phyloP scores from a whole-genome alignment of 2,797 vertebrate genomes.

The Momotus momota region DNA sequence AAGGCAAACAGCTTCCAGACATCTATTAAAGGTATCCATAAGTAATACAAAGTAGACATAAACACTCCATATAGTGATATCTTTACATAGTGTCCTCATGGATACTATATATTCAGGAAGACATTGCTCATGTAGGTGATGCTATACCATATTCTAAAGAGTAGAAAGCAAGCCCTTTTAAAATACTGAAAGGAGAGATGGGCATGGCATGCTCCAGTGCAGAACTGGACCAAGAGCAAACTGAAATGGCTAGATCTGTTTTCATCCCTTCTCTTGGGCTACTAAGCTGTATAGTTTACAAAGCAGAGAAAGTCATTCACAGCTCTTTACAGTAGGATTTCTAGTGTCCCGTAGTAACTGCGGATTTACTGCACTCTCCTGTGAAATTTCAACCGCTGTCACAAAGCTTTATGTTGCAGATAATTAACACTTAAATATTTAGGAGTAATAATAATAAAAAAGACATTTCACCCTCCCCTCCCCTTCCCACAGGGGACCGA shows the following conservation, averaged over 20 bases:
- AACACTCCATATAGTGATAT: constrained; percentile 1
- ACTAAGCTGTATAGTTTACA: constrained; percentile 44
- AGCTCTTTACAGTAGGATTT: constrained; percentile 23
- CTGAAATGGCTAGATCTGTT: constrained; percentile 31
- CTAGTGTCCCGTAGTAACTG: constrained; percentile 14
- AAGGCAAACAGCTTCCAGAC: constrained; percentile 49
- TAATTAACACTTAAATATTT: constrained; percentile 19
- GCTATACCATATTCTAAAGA: constrained; percentile 51
- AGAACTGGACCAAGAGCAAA: not conserved
- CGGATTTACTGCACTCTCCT: constrained; percentile 28
- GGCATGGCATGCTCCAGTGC: constrained; percentile 24
- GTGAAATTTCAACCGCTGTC: constrained; percentile 49
- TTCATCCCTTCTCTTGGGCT: constrained; percentile 19
- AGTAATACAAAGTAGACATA: constrained; percentile 28
- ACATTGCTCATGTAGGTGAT: constrained; percentile 45
- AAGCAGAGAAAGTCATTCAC: constrained; percentile 38
- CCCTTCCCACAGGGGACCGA: not conserved
- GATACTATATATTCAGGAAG: constrained; percentile 62
- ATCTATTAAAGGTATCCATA: constrained; percentile 27
- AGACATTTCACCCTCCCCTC: not conserved
- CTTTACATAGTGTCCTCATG: constrained; percentile 44
- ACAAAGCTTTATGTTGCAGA: constrained; percentile 52
- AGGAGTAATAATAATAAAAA: constrained; percentile 23
- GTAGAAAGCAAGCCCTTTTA: constrained; percentile 73
- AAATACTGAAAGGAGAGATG: constrained; percentile 32